Evolutionary conservation across 2,797 vertebrate genomes (phyloP).

Genomic region (Parambassis ranga): DNA sequence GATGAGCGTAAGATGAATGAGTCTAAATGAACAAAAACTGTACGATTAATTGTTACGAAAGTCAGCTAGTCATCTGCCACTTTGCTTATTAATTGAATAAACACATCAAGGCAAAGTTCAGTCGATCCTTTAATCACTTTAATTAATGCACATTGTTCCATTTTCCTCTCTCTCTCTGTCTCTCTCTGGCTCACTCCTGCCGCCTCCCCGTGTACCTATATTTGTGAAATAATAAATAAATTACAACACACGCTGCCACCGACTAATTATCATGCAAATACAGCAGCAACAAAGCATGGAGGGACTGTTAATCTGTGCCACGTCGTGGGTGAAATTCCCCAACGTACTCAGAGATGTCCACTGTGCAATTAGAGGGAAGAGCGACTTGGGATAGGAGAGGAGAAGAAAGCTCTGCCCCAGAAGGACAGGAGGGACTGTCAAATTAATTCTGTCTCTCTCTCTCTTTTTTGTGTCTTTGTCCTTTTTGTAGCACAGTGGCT

Average conservation of each 20-base stretch:
- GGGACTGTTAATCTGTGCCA: conserved; percentile 79
- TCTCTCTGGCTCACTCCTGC: conserved; percentile 45
- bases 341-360: conserved; percentile 81
- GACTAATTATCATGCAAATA: conserved; percentile 90
- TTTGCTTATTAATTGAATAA: conserved; percentile 90
- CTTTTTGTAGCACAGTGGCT: conserved; percentile 19
- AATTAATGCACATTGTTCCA: conserved; percentile 82
- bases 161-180: conserved; percentile 52
- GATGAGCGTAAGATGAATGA: conserved; percentile 59
- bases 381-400: conserved; percentile 55
- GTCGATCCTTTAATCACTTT: conserved; percentile 82
- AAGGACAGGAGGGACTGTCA: conserved; percentile 81
- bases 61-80: conserved; percentile 81
- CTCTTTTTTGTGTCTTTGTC: conserved; percentile 59
- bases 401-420: conserved; percentile 56
- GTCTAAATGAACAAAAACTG: conserved; percentile 57
- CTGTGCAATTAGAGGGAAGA: conserved; percentile 77
- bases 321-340: conserved; percentile 82
- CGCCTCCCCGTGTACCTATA: conserved; percentile 71
- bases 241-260: conserved; percentile 79
- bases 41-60: conserved; percentile 69
- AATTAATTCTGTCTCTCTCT: conserved; percentile 84
- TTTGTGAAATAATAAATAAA: conserved; percentile 79
- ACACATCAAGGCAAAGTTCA: conserved; percentile 86
- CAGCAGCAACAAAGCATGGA: conserved; percentile 76